Base-by-base conservation (phyloP, 2,888 invertebrate genomes). In the Glyphotaelius pellucidus region DNA sequence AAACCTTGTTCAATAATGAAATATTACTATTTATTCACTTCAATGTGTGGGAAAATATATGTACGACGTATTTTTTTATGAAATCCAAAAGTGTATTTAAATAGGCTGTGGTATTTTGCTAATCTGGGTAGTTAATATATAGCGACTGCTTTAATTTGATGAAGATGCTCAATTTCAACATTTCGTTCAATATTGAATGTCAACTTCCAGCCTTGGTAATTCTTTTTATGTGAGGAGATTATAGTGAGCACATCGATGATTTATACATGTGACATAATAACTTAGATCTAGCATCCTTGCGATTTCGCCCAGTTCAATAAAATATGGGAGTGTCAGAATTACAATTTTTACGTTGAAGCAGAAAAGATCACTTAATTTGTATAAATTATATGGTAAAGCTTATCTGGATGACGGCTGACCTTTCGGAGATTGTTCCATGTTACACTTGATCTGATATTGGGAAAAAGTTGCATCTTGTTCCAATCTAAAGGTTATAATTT, bases 201-300 rank as follows among this genome's bases (percentile, higher is more conserved):
- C 83, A 83, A 38, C 32, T 35, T 32, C 35, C 83, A 83, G 35
- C 83, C 83, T 83, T 83, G 83, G 35, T 25, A 83, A 83, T 35
- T 35, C 19, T 83, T 12, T 83, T 83, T 83, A 83, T 83, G 35
- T 32, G 25, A 83, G 19, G 25, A 83, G 83, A 83, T 83, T 83
- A 83, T 35, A 38, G 35, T 83, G 35, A 67, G n/a, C 25, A n/a
- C 67, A n/a, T 67, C n/a, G 67, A 67, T 83, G 83, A 83, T 83
- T 83, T 83, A 83, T 83, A 14, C 67, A n/a, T 15, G 83, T 83
- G 83, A 83, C 83, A 83, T 83, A 83, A 32, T 83, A 83, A 83
- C 83, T 83, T 38, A 25, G 35, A 35, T 83, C 38, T 25, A 38
- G 2, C 9, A 67, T 67, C 25, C n/a, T 67, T 67, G 83, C 25